phyloP scores from a whole-genome alignment of 2,797 vertebrate species.

The Oryzias sinensis region DNA sequence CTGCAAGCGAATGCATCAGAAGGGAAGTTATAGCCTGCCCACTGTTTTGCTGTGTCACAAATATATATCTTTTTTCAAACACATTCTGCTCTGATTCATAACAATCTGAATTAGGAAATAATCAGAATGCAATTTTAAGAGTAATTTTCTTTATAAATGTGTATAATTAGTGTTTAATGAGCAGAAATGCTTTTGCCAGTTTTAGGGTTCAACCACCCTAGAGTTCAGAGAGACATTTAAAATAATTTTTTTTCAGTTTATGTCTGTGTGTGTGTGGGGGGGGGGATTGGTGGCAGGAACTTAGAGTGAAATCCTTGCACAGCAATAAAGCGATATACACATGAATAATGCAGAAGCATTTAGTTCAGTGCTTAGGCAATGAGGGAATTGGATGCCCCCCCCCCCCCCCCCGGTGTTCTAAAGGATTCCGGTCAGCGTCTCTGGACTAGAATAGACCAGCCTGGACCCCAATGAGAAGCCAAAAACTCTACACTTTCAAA shows the following conservation, averaged over 20 bases:
- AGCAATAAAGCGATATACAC: constrained; percentile 80
- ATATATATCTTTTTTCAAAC: too few relatives aligned
- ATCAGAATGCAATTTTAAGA: too few relatives aligned
- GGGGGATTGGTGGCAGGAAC: constrained; percentile 66
- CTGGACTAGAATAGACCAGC: constrained; percentile 65
- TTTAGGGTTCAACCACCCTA: too few relatives aligned
- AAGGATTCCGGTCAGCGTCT: constrained; percentile 77
- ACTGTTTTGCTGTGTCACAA: too few relatives aligned
- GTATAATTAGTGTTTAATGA: too few relatives aligned
- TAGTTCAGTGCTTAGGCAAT: constrained; percentile 76
- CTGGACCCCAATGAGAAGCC: constrained; percentile 60
- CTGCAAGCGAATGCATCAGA: too few relatives aligned
- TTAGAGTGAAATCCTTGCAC: constrained; percentile 76
- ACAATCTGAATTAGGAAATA: too few relatives aligned
- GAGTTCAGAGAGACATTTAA: constrained; percentile 1
- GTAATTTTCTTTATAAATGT: too few relatives aligned
- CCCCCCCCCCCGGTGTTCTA: constrained; percentile 64
- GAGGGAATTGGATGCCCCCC: constrained; percentile 72
- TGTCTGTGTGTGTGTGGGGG: constrained; percentile 30
- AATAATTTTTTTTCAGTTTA: constrained; percentile 57
- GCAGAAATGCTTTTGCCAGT: too few relatives aligned
- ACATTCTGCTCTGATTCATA: too few relatives aligned
- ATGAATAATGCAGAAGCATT: constrained; percentile 82
- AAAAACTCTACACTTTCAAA: constrained; percentile 38
- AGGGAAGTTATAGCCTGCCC: too few relatives aligned